Evolutionary conservation across 2,888 invertebrate species (phyloP).

Genomic region (Drosophila nr. fundita): DNA sequence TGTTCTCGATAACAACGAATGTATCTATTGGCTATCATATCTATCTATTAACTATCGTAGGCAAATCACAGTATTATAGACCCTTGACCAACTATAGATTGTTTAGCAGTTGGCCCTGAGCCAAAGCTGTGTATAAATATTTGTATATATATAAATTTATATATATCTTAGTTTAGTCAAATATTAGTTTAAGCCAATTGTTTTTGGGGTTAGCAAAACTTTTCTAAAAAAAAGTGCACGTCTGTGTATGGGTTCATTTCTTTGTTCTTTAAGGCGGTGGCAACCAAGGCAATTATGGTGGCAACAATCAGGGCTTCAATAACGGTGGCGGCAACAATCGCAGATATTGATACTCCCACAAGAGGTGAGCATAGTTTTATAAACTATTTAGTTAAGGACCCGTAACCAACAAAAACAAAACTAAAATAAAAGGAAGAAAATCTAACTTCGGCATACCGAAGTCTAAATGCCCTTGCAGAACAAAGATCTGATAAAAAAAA

Average conservation of each 20-base stretch:
- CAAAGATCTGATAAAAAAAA: neutral
- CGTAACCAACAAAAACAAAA: constrained; percentile 31
- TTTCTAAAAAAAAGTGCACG: constrained; percentile 87
- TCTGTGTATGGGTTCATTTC: constrained; percentile 87
- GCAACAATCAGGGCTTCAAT: constrained; percentile 85
- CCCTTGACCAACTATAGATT: constrained; percentile 29
- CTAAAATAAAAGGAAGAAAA: constrained; percentile 17
- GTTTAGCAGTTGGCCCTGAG: constrained; percentile 70
- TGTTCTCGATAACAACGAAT: neutral
- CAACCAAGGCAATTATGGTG: constrained; percentile 86
- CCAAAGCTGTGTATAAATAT: constrained; percentile 39
- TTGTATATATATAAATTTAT: constrained; percentile 52
- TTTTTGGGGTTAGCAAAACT: constrained; percentile 17
- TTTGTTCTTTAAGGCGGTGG: constrained; percentile 86
- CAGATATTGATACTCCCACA: constrained; percentile 85
- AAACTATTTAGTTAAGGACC: constrained; percentile 56
- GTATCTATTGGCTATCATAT: neutral
- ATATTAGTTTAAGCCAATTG: constrained; percentile 1
- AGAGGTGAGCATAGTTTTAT: constrained; percentile 63
- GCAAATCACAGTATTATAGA: constrained; percentile 49
- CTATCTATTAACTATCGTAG: neutral
- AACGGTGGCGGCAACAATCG: constrained; percentile 83
- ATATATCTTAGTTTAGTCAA: constrained; percentile 9
- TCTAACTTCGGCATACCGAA: constrained; percentile 8
- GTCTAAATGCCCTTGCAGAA: constrained; percentile 10